Evolutionary conservation across 2,888 invertebrate species (phyloP).

Genomic region (Apodemia mormo): DNA sequence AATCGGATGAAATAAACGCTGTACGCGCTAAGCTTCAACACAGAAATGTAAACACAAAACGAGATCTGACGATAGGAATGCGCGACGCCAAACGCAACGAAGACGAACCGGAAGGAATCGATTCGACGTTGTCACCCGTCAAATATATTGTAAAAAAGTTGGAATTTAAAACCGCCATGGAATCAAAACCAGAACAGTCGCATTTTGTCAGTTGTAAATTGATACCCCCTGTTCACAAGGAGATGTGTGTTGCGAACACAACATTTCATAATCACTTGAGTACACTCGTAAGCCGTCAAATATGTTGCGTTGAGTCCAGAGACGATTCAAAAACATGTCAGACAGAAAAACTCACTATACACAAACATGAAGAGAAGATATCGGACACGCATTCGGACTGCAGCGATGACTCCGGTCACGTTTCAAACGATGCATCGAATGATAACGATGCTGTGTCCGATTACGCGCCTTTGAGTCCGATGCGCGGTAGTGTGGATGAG

Average conservation of each 20-base stretch:
- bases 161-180: constrained; percentile 72
- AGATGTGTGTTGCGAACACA: constrained; percentile 73
- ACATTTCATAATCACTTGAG: constrained; percentile 76
- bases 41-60: constrained; percentile 69
- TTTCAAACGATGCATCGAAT: constrained; percentile 90
- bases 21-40: constrained; percentile 76
- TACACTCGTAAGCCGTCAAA: constrained; percentile 77
- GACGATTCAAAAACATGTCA: constrained; percentile 69
- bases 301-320: constrained; percentile 68
- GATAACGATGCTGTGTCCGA: constrained; percentile 81
- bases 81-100: constrained; percentile 61
- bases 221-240: constrained; percentile 73
- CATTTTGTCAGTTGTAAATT: constrained; percentile 72
- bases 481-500: constrained; percentile 52
- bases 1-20: constrained; percentile 75
- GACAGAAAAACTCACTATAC: constrained; percentile 57
- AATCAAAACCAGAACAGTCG: constrained; percentile 63
- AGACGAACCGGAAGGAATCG: constrained; percentile 59
- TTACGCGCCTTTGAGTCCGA: constrained; percentile 56
- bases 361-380: constrained; percentile 76
- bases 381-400: constrained; percentile 85
- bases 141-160: constrained; percentile 76
- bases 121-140: constrained; percentile 71
- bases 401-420: constrained; percentile 91
- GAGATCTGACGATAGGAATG: constrained; percentile 57